Evolutionary conservation across 2,113 vertebrate species (phyloP).

Genomic region (Clinocottus analis): DNA sequence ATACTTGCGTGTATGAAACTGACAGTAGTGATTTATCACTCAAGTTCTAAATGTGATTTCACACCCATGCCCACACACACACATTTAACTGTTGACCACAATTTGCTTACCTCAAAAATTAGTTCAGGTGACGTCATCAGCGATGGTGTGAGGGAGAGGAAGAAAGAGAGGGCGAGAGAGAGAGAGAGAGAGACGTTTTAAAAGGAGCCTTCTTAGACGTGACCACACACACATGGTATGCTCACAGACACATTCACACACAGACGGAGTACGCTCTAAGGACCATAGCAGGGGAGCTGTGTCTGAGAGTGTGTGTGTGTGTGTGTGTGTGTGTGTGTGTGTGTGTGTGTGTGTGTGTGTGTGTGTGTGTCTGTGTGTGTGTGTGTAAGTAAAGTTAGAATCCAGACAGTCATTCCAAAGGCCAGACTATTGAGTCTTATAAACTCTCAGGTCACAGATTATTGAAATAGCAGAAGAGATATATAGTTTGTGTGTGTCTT

Average conservation of each 20-base stretch:
- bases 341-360: constrained; percentile 28
- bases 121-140: constrained; percentile 57
- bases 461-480: constrained; percentile 80
- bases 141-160: constrained; percentile 35
- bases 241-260: constrained; percentile 61
- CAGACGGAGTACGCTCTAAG: constrained; percentile 65
- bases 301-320: constrained; percentile 27
- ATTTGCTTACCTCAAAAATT: constrained; percentile 24
- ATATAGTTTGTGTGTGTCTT: constrained; percentile 59
- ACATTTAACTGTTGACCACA: constrained; percentile 35
- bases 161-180: constrained; percentile 26
- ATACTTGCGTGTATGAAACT: constrained; percentile 35
- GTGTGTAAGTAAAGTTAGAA: constrained; percentile 71
- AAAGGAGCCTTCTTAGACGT: constrained; percentile 73
- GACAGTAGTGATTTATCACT: constrained; percentile 61
- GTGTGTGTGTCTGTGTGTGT: constrained; percentile 11
- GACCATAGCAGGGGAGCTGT: constrained; percentile 71
- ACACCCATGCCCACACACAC: constrained; percentile 11
- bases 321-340: constrained; percentile 23
- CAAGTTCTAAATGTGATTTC: constrained; percentile 51
- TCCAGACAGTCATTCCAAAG: constrained; percentile 79
- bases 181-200: constrained; percentile 51
- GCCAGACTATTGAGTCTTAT: constrained; percentile 80
- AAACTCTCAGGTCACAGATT: constrained; percentile 79
- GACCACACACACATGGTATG: constrained; percentile 82